A percentile compares a stretch with the other conserved stretches of the same genome.
phyloP scores from a whole-genome alignment of 1,140 invertebrate genomes.

The Amyelois transitella region DNA sequence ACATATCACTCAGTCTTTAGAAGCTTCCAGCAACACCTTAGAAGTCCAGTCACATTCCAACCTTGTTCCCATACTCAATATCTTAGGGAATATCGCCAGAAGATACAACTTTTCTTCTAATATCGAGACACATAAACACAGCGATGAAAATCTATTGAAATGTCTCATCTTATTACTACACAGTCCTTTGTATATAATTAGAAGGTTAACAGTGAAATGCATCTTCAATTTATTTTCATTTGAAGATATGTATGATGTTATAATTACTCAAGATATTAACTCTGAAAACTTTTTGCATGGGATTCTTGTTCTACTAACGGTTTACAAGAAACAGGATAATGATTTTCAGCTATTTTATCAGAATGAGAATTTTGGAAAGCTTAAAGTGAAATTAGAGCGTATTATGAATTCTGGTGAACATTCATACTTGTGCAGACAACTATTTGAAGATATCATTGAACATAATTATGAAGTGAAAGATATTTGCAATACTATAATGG shows the following conservation, averaged over 20 bases:
- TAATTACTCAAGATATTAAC: constrained; percentile 20
- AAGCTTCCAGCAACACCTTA: constrained; percentile 17
- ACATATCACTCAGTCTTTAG: constrained; percentile 38
- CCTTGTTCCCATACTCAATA: constrained; percentile 62
- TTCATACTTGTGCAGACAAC: constrained; percentile 39
- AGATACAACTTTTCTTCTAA: constrained; percentile 51
- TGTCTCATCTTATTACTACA: constrained; percentile 38
- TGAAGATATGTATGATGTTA: constrained; percentile 25
- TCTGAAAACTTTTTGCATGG: constrained; percentile 63
- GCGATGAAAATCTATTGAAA: constrained; percentile 32
- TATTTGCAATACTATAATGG: not conserved
- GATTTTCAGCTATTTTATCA: not conserved
- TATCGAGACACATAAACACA: constrained; percentile 12
- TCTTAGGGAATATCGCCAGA: constrained; percentile 58
- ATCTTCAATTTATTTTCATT: constrained; percentile 51
- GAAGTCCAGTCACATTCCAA: constrained; percentile 51
- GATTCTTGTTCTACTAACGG: constrained; percentile 36
- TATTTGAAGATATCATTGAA: constrained; percentile 33
- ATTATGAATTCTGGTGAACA: constrained; percentile 18
- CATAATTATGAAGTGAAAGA: too few species aligned
- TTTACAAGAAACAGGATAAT: constrained; percentile 25
- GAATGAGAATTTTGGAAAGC: constrained; percentile 5
- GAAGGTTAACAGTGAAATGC: constrained; percentile 50
- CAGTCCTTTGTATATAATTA: constrained; percentile 62
- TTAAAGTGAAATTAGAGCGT: constrained; percentile 9